Percentiles rank a stretch among this genome's conserved stretches.
Evolutionary conservation across 2,888 invertebrate genomes (phyloP).

Genomic region (Pseudoips prasinana): DNA sequence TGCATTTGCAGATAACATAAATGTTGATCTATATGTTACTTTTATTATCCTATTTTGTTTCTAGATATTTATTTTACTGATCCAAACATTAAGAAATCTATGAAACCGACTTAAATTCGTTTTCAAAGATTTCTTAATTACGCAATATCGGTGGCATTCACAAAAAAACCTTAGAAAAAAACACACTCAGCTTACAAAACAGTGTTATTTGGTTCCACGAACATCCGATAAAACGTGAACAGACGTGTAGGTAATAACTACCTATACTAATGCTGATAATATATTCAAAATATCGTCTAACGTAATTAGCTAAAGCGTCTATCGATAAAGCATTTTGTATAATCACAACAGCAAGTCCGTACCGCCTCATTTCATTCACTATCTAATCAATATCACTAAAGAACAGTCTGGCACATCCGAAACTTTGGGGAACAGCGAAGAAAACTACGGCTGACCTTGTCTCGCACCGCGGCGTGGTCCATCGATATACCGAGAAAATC

Average conservation of each 20-base stretch:
- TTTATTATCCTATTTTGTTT: conserved; percentile 28
- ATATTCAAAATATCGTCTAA: conserved; percentile 74
- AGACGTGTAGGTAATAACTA: conserved; percentile 43
- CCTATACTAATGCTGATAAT: conserved; percentile 62
- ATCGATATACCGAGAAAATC: conserved; percentile 57
- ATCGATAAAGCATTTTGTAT: conserved; percentile 78
- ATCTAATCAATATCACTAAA: conserved; percentile 75
- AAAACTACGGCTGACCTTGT: conserved; percentile 75
- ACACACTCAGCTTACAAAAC: conserved; percentile 54
- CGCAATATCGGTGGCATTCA: conserved; percentile 35
- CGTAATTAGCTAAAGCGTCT: conserved; percentile 74
- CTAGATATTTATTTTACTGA: too few relatives aligned
- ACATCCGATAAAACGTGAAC: conserved; percentile 58
- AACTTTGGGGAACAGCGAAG: conserved; percentile 76
- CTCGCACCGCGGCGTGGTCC: conserved; percentile 65
- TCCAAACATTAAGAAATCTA: conserved; percentile 38
- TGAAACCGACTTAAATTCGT: conserved; percentile 35
- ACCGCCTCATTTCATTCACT: conserved; percentile 68
- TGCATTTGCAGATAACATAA: conserved; percentile 27
- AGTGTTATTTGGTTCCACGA: conserved; percentile 60
- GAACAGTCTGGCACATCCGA: conserved; percentile 79
- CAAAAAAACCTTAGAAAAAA: conserved; percentile 49
- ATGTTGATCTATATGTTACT: conserved; percentile 36
- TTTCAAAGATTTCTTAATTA: conserved; percentile 40
- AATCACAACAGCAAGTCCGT: conserved; percentile 76